Base-by-base conservation (phyloP, 2,113 vertebrate genomes). In the Loxodonta africana region DNA sequence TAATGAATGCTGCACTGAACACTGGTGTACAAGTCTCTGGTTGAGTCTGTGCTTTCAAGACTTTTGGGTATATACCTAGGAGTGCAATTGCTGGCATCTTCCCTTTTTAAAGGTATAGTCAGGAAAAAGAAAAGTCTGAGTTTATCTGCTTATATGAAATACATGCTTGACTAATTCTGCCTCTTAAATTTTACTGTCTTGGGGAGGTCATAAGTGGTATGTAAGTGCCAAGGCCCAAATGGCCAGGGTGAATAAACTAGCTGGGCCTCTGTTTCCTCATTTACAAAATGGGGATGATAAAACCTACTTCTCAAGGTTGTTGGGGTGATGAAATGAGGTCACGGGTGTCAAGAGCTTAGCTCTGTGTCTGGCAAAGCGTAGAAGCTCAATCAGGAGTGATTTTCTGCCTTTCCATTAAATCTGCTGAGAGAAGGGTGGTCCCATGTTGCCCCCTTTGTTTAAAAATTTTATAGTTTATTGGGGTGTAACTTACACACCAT, bases 401-500 rank as follows among this genome's bases (percentile, higher is more conserved):
- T 46, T 83, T 65, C 46, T 57, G 37, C 18, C 30, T 63, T 82
- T 90, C 25, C 4, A 0, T 20, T 25, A 80, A 0, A 6, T 21
- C 33, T 74, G 91, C 73, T 30, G 53, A 30, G 30, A 76, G n/a
- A 80, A 53, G 65, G 46, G 51, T 23, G 44, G 78, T 46, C 37
- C 20, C 28, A 80, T 26, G 21, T 21, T 28, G 30, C 8, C 53
- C 18, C 26, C 20, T 62, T 63, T 11, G 41, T 82, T 91, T 46
- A 60, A 67, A 23, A 5, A 28, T 81, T 76, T 8, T 51, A 26
- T 3, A 86, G 41, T 51, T 84, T 88, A 82, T 8, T 51, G 15
- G 84, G 74, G 76, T 88, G 76, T 71, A 93, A 95, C 89, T 97
- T 93, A 83, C 10, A 26, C 44, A 25, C 30, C 62, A 51, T 90